Evolutionary conservation across 1,140 invertebrate species (phyloP), one percentile per base, ranked within the genome.

Genomic region (Drosophila sturtevanti): DNA sequence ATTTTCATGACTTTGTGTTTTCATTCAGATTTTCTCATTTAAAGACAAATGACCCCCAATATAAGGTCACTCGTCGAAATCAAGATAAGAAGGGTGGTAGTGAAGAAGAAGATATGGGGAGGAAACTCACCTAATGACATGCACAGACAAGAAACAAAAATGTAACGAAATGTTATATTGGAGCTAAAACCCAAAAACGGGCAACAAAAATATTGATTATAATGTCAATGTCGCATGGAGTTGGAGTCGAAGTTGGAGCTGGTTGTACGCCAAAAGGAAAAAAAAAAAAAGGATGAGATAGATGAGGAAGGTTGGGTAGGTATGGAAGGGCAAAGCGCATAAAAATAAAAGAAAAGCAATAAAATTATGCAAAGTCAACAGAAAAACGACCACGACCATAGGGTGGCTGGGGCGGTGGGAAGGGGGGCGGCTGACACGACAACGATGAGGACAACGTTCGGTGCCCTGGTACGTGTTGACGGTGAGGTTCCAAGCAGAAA

Each of bases 271-370:
- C 14, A 44, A 44, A 16, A 2, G 9, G 16, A 10, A 48, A 48
- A 48, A 48, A 7, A n/a, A n/a, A n/a, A 5, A 55, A 37, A 5
- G 48, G 7, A 14, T 18, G 9, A n/a, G 4, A 10, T 1, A 0
- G 9, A 9, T 24, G 6, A 14, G 27, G 24, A 12, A 9, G 4
- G 6, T 3, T 44, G 27, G 51, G 63, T 55, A 62, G 68, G 72
- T 73, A 68, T 16, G n/a, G 51, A 64, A 63, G 65, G 68, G 72
- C 73, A 72, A 79, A 63, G 64, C 82, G 75, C 82, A 86, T 87
- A 89, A 87, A 87, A 89, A 82, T 89, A 87, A 87, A 87, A 87
- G 82, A 89, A 85, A 89, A 87, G 84, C 84, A 87, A 87, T 87
- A 87, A 87, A 87, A 87, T 89, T 87, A 87, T 87, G 82, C 82